phyloP scores from a whole-genome alignment of 2,888 invertebrate species.

The Lacanobia oleracea region DNA sequence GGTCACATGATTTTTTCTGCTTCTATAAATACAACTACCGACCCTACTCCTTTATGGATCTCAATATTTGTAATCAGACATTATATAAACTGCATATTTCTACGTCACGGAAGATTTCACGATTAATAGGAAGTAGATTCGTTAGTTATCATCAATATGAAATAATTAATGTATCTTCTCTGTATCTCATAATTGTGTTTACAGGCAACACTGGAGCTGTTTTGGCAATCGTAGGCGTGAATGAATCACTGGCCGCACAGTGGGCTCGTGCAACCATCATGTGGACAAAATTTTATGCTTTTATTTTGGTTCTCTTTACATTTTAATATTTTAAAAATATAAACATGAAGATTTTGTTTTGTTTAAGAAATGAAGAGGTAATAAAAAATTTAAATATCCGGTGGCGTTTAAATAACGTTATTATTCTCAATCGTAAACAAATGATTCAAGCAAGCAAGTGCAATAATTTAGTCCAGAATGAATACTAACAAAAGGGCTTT shows the following conservation, averaged over 20 bases:
- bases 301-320: slow-evolving; percentile 4
- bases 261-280: slow-evolving; percentile 26
- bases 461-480: background rate
- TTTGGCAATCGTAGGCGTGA: slow-evolving; percentile 68
- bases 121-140: slow-evolving; percentile 69
- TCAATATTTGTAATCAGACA: background rate
- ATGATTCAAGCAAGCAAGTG: background rate
- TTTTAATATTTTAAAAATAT: background rate
- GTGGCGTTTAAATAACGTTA: background rate
- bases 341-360: slow-evolving; percentile 13
- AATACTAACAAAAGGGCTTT: background rate
- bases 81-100: background rate
- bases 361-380: slow-evolving; percentile 18
- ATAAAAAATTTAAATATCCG: slow-evolving; percentile 16
- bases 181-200: slow-evolving; percentile 65
- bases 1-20: background rate
- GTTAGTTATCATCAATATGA: slow-evolving; percentile 36
- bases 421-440: slow-evolving; percentile 1
- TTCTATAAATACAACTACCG: background rate
- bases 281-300: slow-evolving; percentile 37
- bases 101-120: slow-evolving; percentile 43
- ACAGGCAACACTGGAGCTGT: slow-evolving; percentile 55
- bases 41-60: background rate
- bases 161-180: slow-evolving; percentile 68
- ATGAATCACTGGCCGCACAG: slow-evolving; percentile 67